These are phyloP conservation scores for Creontiades dilutus DNA, from an alignment of 2,888 invertebrate species.

Conservation along the genomic window DNA sequence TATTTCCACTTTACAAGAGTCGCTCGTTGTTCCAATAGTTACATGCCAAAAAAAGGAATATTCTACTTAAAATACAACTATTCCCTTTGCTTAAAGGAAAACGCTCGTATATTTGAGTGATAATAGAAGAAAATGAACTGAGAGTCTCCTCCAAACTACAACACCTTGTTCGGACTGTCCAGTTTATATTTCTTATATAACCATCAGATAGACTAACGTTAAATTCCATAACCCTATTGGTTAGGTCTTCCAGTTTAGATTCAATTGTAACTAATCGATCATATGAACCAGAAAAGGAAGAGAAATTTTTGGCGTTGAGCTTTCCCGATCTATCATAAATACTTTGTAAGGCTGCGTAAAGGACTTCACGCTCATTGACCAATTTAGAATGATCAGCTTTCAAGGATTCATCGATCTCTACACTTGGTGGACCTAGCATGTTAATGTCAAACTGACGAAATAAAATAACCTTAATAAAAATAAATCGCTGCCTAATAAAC, in stretches of 20 bases:
- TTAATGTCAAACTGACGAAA: background rate
- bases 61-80: too few relatives aligned
- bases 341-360: background rate
- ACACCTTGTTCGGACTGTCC: too few relatives aligned
- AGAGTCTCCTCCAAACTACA: background rate
- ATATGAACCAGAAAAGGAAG: slow-evolving; percentile 5
- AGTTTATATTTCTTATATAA: background rate
- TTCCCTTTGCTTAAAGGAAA: too few relatives aligned
- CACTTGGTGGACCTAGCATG: background rate
- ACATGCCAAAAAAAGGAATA: too few relatives aligned
- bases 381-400: background rate
- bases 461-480: background rate
- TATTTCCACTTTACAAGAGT: too few relatives aligned
- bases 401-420: background rate
- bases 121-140: too few relatives aligned
- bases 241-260: slow-evolving; percentile 9
- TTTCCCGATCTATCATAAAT: slow-evolving; percentile 34
- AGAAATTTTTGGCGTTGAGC: background rate
- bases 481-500: background rate
- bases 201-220: background rate
- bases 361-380: slow-evolving; percentile 6
- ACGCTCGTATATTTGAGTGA: too few relatives aligned
- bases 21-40: too few relatives aligned
- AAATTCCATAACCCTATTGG: background rate
- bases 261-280: slow-evolving; percentile 7